These are phyloP conservation scores for Xestoiulus laeticollis DNA, from an alignment of 2,888 invertebrate species.

Conservation along the genomic window DNA sequence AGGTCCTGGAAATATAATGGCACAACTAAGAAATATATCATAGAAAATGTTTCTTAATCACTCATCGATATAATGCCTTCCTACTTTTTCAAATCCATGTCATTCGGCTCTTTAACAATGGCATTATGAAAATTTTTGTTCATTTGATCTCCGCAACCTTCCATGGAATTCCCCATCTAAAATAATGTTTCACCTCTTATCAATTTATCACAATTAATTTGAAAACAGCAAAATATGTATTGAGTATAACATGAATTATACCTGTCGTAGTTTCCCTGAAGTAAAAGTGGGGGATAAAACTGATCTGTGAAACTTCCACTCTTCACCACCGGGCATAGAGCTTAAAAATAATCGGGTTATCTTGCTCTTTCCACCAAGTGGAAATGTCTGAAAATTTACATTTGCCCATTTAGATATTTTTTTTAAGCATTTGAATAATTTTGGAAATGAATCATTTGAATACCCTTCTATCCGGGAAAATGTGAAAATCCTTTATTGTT, in stretches of 20 bases:
- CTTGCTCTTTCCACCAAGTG: slow-evolving; percentile 15
- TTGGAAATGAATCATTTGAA: neutral
- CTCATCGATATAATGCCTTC: neutral
- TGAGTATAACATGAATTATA: neutral
- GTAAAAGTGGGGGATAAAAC: slow-evolving; percentile 48
- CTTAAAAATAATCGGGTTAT: neutral
- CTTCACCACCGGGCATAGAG: slow-evolving; percentile 38
- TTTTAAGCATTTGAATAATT: too few species aligned
- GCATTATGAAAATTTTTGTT: slow-evolving; percentile 40
- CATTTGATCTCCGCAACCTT: slow-evolving; percentile 57
- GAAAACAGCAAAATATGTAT: slow-evolving; percentile 50
- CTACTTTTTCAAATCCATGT: slow-evolving; percentile 50
- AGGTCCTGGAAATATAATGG: slow-evolving; percentile 17
- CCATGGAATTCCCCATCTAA: slow-evolving; percentile 54
- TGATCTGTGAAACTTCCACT: slow-evolving; percentile 48
- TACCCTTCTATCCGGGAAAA: slow-evolving; percentile 49
- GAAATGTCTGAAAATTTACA: slow-evolving; percentile 43
- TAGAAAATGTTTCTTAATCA: neutral
- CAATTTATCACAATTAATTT: neutral
- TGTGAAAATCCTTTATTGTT: slow-evolving; percentile 42
- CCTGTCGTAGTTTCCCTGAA: slow-evolving; percentile 51
- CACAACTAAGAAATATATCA: neutral
- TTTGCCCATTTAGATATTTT: neutral
- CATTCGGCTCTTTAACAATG: neutral
- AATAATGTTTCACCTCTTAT: neutral